Evolutionary conservation across 64 coral and sea anemone species (phyloP), one percentile per base, ranked within the genome.

Genomic region (Stylophora pistillata): DNA sequence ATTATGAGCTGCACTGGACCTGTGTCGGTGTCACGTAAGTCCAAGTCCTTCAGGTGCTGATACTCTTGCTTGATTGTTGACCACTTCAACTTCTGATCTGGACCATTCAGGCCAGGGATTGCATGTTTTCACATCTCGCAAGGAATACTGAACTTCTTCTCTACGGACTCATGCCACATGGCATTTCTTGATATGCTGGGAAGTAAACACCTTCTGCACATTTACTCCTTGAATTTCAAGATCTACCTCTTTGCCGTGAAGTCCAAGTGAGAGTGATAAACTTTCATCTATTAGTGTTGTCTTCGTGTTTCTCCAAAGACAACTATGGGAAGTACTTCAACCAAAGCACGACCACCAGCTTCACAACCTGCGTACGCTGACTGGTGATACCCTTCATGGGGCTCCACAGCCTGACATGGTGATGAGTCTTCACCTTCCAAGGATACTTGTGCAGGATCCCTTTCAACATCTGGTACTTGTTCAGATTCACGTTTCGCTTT

Each of bases 101-200:
- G 55, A 33, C 54, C 78, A 81, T 59, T 81, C 20, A 34, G n/a
- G 23, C 11, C 25, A 74, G 33, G 55, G 25, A 81, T 58, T 55
- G n/a, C n/a, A n/a, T n/a, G 78, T 81, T 58, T 85, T 71, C 15
- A 85, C 34, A 29, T 85, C 61, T 53, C 81, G 58, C 61, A 84
- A 47, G 7, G 15, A 21, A 25, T 66, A 54, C 65, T 21, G 31
- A 0, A 78, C 23, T 20, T 68, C 29, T 17, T 68, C 60, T 84
- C 34, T 68, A 17, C 58, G 58, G 56, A 82, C 79, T 82, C 61
- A 23, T 55, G 25, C 33, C 12, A 82, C 32, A 31, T 17, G 1
- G 23, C 74, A 76, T 21, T 76, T 76, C 56, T 66, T 82, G 55
- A 62, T 82, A 14, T 82, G 79, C 54, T 82, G 10, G 15, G 55